phyloP scores from a whole-genome alignment of 2,113 vertebrate species.

The Rhinichthys klamathensis region DNA sequence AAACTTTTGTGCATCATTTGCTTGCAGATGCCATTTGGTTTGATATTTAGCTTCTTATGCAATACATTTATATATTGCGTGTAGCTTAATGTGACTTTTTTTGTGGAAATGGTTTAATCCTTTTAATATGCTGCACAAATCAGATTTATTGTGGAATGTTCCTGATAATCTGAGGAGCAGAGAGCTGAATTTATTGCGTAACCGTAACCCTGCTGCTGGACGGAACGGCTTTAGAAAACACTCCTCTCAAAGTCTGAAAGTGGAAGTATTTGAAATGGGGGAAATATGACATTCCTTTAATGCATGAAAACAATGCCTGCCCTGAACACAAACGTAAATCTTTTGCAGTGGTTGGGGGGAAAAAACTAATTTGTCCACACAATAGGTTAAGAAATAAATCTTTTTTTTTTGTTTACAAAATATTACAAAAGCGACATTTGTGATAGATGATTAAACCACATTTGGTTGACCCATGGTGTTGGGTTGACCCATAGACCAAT shows the following conservation, averaged over 20 bases:
- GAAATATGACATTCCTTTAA: conserved; percentile 1
- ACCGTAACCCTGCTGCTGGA: neutral
- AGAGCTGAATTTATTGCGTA: conserved; percentile 25
- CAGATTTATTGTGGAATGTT: conserved; percentile 43
- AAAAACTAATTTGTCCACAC: neutral
- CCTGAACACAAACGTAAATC: neutral
- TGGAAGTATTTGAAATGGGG: neutral
- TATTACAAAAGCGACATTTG: neutral
- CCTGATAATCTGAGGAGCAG: conserved; percentile 27
- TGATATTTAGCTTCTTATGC: neutral
- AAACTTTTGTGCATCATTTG: neutral
- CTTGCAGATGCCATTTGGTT: neutral
- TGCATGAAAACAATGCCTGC: neutral
- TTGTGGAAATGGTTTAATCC: conserved; percentile 22
- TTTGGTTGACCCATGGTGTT: neutral
- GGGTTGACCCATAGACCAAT: too few species aligned
- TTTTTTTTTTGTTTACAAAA: neutral
- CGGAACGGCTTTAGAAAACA: neutral
- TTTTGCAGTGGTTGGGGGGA: neutral
- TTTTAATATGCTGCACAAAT: conserved; percentile 28
- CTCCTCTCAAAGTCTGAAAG: neutral
- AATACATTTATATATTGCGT: neutral
- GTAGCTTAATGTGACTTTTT: neutral
- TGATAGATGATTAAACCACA: neutral
- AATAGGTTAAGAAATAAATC: neutral